Conservation (phyloP, 2,888 invertebrate genomes). For the Horisme vitalbata region DNA sequence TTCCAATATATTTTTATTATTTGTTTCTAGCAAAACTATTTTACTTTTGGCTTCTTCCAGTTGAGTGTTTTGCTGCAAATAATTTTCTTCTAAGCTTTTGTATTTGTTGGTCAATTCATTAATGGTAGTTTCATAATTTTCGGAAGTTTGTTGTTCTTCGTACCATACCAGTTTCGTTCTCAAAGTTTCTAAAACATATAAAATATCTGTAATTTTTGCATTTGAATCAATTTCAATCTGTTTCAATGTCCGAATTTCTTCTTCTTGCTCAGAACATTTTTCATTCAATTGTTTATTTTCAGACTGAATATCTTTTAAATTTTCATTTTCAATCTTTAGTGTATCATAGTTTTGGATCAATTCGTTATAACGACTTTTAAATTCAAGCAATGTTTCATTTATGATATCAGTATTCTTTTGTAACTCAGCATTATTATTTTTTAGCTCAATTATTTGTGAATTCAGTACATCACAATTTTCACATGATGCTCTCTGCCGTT, state of each 20-base stretch:
- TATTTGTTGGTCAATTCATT: slow-evolving; percentile 47
- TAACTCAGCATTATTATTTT: slow-evolving; percentile 43
- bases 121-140: slow-evolving; percentile 34
- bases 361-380: slow-evolving; percentile 46
- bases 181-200: slow-evolving; percentile 46
- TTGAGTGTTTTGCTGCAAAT: slow-evolving; percentile 46
- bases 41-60: slow-evolving; percentile 66
- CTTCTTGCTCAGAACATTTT: slow-evolving; percentile 42
- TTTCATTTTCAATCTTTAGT: slow-evolving; percentile 45
- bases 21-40: slow-evolving; percentile 53
- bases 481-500: slow-evolving; percentile 43
- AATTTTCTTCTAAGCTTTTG: slow-evolving; percentile 53
- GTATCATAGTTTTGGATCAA: slow-evolving; percentile 40
- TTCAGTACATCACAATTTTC: slow-evolving; percentile 50
- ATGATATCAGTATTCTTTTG: slow-evolving; percentile 37
- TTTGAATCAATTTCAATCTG: slow-evolving; percentile 42
- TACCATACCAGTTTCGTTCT: slow-evolving; percentile 39
- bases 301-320: slow-evolving; percentile 44
- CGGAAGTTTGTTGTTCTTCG: slow-evolving; percentile 37
- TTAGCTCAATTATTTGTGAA: slow-evolving; percentile 47
- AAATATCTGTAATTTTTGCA: slow-evolving; percentile 41
- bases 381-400: slow-evolving; percentile 39
- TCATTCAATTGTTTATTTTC: slow-evolving; percentile 36
- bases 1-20: background rate
- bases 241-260: slow-evolving; percentile 42